These are phyloP conservation scores for Sebastes iracundus DNA, from an alignment of 2,797 vertebrate genomes.

Conservation along the genomic window DNA sequence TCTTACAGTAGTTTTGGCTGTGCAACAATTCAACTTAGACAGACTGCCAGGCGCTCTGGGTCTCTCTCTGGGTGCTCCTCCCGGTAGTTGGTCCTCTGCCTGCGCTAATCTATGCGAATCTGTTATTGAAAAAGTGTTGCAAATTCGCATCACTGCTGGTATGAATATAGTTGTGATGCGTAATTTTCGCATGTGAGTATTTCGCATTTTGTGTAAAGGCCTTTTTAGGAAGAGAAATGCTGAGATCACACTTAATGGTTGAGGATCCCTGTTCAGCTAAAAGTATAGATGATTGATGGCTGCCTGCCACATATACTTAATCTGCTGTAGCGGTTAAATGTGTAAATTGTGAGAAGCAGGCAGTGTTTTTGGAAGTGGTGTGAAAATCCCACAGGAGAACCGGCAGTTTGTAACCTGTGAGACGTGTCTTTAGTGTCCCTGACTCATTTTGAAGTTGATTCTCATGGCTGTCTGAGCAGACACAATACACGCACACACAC, in stretches of 20 bases:
- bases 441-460: slow-evolving; percentile 31
- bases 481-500: slow-evolving; percentile 36
- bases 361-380: not conserved
- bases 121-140: too few relatives aligned
- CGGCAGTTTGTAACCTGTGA: slow-evolving; percentile 1
- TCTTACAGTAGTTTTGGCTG: too few relatives aligned
- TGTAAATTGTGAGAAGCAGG: not conserved
- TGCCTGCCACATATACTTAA: not conserved
- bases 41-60: too few relatives aligned
- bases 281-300: not conserved
- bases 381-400: slow-evolving; percentile 12
- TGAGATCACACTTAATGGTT: not conserved
- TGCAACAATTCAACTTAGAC: too few relatives aligned
- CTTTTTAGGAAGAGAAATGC: not conserved
- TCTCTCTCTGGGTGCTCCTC: too few relatives aligned
- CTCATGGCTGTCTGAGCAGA: slow-evolving; percentile 44
- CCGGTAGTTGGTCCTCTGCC: too few relatives aligned
- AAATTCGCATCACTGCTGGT: too few relatives aligned
- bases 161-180: too few relatives aligned
- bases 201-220: too few relatives aligned
- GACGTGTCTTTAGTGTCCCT: slow-evolving; percentile 10
- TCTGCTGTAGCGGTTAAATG: not conserved
- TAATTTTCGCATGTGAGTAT: too few relatives aligned
- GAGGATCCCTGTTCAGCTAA: not conserved
- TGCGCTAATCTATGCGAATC: too few relatives aligned